Percentiles rank a stretch among this genome's conserved stretches.
Conservation (phyloP, 2,113 vertebrate species). For the Rutilus rutilus region DNA sequence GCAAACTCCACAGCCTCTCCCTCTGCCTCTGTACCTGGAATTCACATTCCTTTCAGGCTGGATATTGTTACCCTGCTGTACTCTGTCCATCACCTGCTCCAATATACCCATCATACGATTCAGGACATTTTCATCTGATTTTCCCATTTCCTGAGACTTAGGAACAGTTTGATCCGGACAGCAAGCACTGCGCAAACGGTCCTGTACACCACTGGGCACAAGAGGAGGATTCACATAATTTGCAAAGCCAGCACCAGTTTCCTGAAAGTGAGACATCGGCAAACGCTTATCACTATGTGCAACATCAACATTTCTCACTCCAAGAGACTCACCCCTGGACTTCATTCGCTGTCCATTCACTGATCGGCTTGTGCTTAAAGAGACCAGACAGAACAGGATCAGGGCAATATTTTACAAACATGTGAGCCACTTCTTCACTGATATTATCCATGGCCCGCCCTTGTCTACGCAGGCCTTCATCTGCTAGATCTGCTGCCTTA, state of each 20-base stretch:
- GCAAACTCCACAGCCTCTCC: background rate
- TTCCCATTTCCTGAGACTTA: background rate
- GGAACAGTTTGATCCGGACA: background rate
- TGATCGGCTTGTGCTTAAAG: constrained; percentile 33
- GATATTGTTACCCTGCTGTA: background rate
- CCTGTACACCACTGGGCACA: background rate
- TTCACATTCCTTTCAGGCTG: background rate
- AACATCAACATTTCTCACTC: background rate
- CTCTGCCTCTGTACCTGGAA: background rate
- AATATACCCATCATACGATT: constrained; percentile 26
- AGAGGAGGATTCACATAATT: background rate
- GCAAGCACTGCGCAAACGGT: background rate
- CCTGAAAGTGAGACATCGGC: background rate
- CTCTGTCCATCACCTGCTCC: constrained; percentile 17
- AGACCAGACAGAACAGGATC: no score
- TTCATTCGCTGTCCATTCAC: constrained; percentile 37
- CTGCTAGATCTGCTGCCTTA: no score
- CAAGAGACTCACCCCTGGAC: constrained; percentile 25
- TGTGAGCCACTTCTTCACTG: no score
- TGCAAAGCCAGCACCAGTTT: background rate
- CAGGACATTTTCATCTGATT: background rate
- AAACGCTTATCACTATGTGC: background rate
- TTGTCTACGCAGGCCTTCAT: no score
- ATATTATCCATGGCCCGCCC: no score
- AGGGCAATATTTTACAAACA: no score